Percentiles rank a stretch among this genome's conserved stretches.
These are phyloP conservation scores for Paedocypris micromegethes DNA, from an alignment of 2,797 vertebrate species.

Conservation along the genomic window DNA sequence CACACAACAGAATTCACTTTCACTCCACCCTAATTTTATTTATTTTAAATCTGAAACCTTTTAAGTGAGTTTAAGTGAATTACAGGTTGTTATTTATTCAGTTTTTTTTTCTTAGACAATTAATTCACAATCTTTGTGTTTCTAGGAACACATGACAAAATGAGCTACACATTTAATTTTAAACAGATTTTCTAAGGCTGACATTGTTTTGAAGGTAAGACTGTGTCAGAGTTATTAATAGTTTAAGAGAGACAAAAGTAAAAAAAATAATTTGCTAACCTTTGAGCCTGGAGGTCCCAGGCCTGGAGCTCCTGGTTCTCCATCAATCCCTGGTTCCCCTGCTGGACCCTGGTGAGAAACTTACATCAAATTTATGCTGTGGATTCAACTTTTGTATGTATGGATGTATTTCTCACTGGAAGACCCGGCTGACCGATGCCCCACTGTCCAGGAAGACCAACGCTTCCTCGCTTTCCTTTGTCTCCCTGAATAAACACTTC, in stretches of 20 bases:
- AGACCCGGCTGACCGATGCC: constrained; percentile 76
- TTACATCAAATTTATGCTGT: not conserved
- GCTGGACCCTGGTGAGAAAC: constrained; percentile 63
- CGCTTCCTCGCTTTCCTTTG: constrained; percentile 61
- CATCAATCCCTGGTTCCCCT: constrained; percentile 68
- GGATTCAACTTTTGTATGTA: not conserved
- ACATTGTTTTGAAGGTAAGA: too few species aligned
- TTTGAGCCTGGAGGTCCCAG: constrained; percentile 79
- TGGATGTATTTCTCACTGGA: constrained; percentile 63
- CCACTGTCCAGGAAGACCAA: constrained; percentile 56
- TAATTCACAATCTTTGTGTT: too few species aligned
- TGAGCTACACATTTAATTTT: too few species aligned
- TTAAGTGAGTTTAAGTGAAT: too few species aligned
- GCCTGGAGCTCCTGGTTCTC: constrained; percentile 69
- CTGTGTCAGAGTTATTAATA: too few species aligned
- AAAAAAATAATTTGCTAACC: constrained; percentile 54
- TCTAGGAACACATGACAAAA: too few species aligned
- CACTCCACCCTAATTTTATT: too few species aligned
- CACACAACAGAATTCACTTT: not conserved
- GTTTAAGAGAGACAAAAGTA: not conserved
- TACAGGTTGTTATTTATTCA: too few species aligned
- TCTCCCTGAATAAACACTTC: constrained; percentile 58
- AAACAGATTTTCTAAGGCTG: too few species aligned
- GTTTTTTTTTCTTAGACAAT: too few species aligned
- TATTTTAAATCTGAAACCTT: too few species aligned